Base-by-base conservation (phyloP, 2,888 invertebrate genomes). In the Bombylius major region DNA sequence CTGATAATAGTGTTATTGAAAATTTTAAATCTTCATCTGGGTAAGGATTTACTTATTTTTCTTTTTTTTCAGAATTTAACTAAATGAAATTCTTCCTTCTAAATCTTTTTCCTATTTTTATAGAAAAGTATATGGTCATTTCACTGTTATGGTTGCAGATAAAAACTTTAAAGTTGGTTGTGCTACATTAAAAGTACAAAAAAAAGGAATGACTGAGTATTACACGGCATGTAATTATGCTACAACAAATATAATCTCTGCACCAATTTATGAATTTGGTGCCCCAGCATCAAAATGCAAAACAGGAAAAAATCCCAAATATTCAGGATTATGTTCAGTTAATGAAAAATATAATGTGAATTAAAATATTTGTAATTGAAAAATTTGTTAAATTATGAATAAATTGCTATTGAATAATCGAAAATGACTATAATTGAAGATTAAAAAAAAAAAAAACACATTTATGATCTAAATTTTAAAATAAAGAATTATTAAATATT, bases 221-320 rank as follows among this genome's bases (percentile, higher is more conserved):
- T 60, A 66, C 2, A 51, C 64, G 45, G 66, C 65, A 36, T 70
- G 70, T 56, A 69, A 70, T 51, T 70, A 70, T 60, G 66, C 69
- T 9, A 58, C 59, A 31, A 67, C 63, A 23, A 70, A 70, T 39
- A 62, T 65, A 1, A 8, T 58, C 1, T 39, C 36, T 1, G 0
- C 5, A 0, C 55, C 58, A 1, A 47, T 63, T 11, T 66, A 66
- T 47, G 31, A 23, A 32, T 32, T 46, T 5, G 64, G 64, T 0
- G 42, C 23, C 8, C 14, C 64, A 4, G 65, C 64, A 34, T 63
- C 59, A n/a, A 49, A 60, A 39, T 70, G 70, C 58, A 61, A 58
- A 32, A 60, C 62, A 2, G 70, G 69, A 5, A 60, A 47, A 13
- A 65, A 66, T 62, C 58, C 64, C 23, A 36, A 12, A 1, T 69